Base-by-base conservation (phyloP, 2,888 invertebrate species). In the Dorcus hopei region DNA sequence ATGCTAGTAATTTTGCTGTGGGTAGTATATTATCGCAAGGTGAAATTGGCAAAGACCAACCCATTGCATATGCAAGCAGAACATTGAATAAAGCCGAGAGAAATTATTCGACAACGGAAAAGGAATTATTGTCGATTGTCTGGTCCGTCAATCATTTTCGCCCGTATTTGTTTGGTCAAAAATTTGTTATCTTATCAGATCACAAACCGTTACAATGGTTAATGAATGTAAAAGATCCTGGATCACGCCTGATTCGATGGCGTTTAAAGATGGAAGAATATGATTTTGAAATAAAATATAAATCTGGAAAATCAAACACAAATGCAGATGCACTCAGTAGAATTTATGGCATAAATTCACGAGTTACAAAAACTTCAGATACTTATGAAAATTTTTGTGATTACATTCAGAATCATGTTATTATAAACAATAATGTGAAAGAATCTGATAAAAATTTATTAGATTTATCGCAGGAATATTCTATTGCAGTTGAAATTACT, bases 31-130 rank as follows among this genome's bases (percentile, higher is more conserved):
- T 33, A 33, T 33, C 26, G 26, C 26, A 33, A 7, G 26, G 26
- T 26, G 26, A 33, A 52, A 1, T 33, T 33, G 59, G 63, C 23
- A 61, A 68, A 50, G 70, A 76, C 52, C 56, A 70, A 14, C 75
- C 73, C 1, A 67, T 78, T 2, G 73, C 74, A 9, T 78, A 72
- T 58, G 70, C 72, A 4, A 67, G 67, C 26, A 52, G 74, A 58
- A 72, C 72, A 1, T 55, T 73, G 11, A 75, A 70, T 54, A 62
- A 66, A 57, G 65, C 69, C 0, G 74, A 76, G 68, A 42, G 33
- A 6, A 77, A 74, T 52, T 77, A 77, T 56, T 63, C 65, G 2
- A 73, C 74, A 1, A 76, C 65, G 1, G 76, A 79, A 65, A 68
- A 67, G 48, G 76, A 78, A 67, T 57, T 75, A 1, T 50, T 77